Base-by-base conservation (phyloP, 2,888 invertebrate genomes). In the Stegana nigrithorax region DNA sequence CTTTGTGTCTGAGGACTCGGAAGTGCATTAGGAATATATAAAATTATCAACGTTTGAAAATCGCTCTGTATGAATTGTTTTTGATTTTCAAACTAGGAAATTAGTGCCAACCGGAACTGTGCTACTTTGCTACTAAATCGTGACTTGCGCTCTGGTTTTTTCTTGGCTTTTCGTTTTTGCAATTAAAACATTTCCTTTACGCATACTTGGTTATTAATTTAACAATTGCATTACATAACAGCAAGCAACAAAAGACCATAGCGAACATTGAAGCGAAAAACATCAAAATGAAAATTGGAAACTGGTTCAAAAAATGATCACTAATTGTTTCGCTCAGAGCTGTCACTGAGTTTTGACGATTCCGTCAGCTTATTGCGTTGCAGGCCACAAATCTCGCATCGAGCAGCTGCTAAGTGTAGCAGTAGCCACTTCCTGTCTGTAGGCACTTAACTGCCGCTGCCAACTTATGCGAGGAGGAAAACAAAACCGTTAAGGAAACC, bases 1-100 rank as follows among this genome's bases (percentile, higher is more conserved):
- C n/a, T n/a, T n/a, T n/a, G 65, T 62, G 69, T 36, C 59, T 59
- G 59, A 51, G 39, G 55, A 61, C 65, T 59, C 1, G 19, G n/a
- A 47, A 4, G 14, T 36, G 39, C n/a, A n/a, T n/a, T n/a, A n/a
- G n/a, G n/a, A n/a, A n/a, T n/a, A n/a, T n/a, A n/a, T n/a, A n/a
- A n/a, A n/a, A n/a, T n/a, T n/a, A n/a, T n/a, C n/a, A n/a, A n/a
- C n/a, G n/a, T n/a, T n/a, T n/a, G n/a, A n/a, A n/a, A n/a, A n/a
- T n/a, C n/a, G n/a, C n/a, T n/a, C n/a, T n/a, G n/a, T n/a, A n/a
- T n/a, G n/a, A n/a, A n/a, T n/a, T n/a, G n/a, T n/a, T n/a, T n/a
- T n/a, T n/a, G n/a, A n/a, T n/a, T n/a, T n/a, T n/a, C n/a, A n/a
- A n/a, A n/a, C n/a, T n/a, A n/a, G n/a, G n/a, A n/a, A n/a, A n/a